These are phyloP conservation scores for Acanthochromis polyacanthus DNA, from an alignment of 2,113 vertebrate species.

Conservation along the genomic window DNA sequence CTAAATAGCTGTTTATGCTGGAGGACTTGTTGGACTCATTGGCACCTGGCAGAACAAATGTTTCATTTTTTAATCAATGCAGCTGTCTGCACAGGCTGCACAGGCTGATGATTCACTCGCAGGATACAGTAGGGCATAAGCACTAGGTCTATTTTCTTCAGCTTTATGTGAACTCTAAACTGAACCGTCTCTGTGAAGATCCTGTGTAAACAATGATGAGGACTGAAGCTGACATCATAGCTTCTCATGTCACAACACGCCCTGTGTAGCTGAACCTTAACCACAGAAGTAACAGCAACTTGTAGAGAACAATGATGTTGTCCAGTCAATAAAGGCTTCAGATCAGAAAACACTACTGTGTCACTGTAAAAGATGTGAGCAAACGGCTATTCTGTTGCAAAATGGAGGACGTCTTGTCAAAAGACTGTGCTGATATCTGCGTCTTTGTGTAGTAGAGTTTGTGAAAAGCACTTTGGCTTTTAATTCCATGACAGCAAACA, in stretches of 20 bases:
- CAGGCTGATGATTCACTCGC: too few species aligned
- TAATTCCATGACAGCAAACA: slow-evolving; percentile 49
- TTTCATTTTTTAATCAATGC: background rate
- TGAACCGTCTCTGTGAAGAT: background rate
- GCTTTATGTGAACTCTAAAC: background rate
- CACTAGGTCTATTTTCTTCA: background rate
- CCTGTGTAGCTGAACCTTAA: background rate
- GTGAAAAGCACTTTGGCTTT: slow-evolving; percentile 36
- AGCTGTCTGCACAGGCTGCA: background rate
- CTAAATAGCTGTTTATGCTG: too few species aligned
- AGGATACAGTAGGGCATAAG: background rate
- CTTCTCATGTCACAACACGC: background rate
- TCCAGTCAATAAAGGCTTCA: too few species aligned
- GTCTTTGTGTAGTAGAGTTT: slow-evolving; percentile 30
- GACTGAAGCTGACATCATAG: background rate
- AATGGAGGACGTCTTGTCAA: background rate
- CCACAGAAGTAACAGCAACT: background rate
- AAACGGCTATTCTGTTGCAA: background rate
- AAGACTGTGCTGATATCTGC: slow-evolving; percentile 15
- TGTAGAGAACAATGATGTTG: too few species aligned
- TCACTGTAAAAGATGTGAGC: too few species aligned
- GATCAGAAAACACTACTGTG: background rate
- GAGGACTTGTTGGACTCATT: too few species aligned
- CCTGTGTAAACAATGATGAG: background rate
- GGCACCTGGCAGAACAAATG: too few species aligned